Evolutionary conservation across 2,797 vertebrate genomes (phyloP).

Genomic region (Liasis olivaceus): DNA sequence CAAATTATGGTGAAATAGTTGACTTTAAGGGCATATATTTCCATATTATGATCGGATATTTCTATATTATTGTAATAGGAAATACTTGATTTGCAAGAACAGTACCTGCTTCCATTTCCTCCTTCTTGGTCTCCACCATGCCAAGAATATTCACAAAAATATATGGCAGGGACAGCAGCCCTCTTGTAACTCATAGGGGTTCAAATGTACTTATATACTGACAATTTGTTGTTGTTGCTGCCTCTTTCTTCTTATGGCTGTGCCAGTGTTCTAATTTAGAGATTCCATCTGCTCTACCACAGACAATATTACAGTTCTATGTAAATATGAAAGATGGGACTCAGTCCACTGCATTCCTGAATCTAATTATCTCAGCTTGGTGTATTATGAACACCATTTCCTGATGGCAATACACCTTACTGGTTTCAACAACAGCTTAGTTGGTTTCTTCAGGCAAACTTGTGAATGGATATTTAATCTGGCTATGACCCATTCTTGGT

Average conservation of each 20-base stretch:
- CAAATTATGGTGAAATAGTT: neutral
- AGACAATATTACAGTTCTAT: neutral
- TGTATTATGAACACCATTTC: neutral
- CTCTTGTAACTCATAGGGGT: neutral
- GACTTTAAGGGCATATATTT: neutral
- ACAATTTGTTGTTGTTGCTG: neutral
- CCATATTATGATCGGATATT: neutral
- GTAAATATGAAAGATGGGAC: neutral
- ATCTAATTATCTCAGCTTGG: neutral
- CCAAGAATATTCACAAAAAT: neutral
- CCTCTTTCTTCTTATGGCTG: neutral
- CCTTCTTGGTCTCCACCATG: neutral
- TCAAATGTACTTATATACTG: neutral
- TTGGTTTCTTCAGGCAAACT: neutral
- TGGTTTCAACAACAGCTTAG: neutral
- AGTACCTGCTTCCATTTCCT: neutral
- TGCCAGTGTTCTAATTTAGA: neutral
- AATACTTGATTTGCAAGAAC: neutral
- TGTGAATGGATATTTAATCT: neutral
- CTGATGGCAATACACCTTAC: neutral
- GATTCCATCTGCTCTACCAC: neutral
- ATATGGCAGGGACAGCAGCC: too few relatives aligned
- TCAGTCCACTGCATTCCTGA: neutral
- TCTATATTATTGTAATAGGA: neutral
- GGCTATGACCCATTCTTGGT: neutral